Conservation (phyloP, 2,888 invertebrate genomes). For the Heteromurus nitidus region DNA sequence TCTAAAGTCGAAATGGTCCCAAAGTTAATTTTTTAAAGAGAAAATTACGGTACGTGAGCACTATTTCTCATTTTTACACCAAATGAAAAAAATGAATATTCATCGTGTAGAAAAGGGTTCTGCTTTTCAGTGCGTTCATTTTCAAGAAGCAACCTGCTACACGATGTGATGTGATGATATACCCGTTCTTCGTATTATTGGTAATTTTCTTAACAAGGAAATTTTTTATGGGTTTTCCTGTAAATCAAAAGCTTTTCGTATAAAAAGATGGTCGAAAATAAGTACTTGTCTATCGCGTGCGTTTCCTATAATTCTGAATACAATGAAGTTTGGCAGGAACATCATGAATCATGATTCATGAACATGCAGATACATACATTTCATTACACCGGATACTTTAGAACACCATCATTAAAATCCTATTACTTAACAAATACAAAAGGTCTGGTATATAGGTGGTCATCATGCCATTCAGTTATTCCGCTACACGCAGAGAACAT, state of each 20-base stretch:
- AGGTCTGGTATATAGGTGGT: too few species aligned
- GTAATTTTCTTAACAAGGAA: too few species aligned
- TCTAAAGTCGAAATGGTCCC: too few species aligned
- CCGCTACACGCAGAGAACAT: too few species aligned
- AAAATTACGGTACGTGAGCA: neutral
- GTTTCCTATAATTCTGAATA: neutral
- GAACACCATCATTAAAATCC: neutral
- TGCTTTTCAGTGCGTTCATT: neutral
- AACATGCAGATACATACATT: neutral
- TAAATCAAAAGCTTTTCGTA: too few species aligned
- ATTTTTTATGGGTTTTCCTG: too few species aligned
- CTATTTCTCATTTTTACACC: neutral
- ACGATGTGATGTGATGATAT: too few species aligned
- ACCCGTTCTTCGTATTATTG: too few species aligned
- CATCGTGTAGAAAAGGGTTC: neutral
- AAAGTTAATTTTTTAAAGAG: neutral
- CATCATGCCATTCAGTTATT: too few species aligned
- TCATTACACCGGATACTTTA: conserved; percentile 21
- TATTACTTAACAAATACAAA: conserved; percentile 17
- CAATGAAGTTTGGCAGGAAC: neutral
- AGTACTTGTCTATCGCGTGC: neutral
- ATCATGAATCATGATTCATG: too few species aligned
- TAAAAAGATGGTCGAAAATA: too few species aligned
- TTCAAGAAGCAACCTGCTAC: too few species aligned
- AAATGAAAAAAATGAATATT: neutral